Evolutionary conservation across 2,113 vertebrate genomes (phyloP), one percentile per base, ranked within the genome.

Genomic region (Poeciliopsis turrubarensis): DNA sequence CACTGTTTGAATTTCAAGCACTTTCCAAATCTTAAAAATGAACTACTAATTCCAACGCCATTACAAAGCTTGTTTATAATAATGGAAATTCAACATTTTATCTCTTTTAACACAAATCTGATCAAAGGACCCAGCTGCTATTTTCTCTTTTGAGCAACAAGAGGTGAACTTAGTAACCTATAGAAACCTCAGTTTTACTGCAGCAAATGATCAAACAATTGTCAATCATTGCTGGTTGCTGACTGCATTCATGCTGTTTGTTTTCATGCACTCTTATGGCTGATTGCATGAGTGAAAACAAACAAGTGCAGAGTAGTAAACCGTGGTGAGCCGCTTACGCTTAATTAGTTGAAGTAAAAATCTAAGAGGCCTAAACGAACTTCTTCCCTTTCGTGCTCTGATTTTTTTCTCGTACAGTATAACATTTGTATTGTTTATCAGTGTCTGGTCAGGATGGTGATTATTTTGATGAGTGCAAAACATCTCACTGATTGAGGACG

Each of bases 401-500:
- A 72, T 72, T 78, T 62, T 37, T 5, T 61, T 39, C 29, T 37
- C 12, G 51, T 30, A 73, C 65, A 81, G 34, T 64, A 0, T 75
- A 47, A 77, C 9, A 71, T 39, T 14, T 34, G 44, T 47, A n/a
- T 67, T 68, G 74, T 68, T 81, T 17, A 81, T 77, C 61, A 76
- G n/a, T 65, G 32, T 65, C 47, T 32, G 66, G 44, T 62, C 34
- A 69, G 30, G 65, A 60, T 44, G 8, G 60, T 65, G 72, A 72
- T 81, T 65, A 74, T 61, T 74, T 60, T 68, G 72, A 81, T 70
- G 54, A 75, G 65, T 14, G 54, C 64, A n/a, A 85, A 74, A 68
- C 32, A 8, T 74, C 64, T 65, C 41, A 12, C 68, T 70, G 44
- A 81, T 71, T 73, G 39, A 77, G 60, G 47, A 19, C 5, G 3